A percentile compares a stretch with the other conserved stretches of the same genome.
Evolutionary conservation across 2,113 vertebrate species (phyloP).

Genomic region (Larimichthys crocea): DNA sequence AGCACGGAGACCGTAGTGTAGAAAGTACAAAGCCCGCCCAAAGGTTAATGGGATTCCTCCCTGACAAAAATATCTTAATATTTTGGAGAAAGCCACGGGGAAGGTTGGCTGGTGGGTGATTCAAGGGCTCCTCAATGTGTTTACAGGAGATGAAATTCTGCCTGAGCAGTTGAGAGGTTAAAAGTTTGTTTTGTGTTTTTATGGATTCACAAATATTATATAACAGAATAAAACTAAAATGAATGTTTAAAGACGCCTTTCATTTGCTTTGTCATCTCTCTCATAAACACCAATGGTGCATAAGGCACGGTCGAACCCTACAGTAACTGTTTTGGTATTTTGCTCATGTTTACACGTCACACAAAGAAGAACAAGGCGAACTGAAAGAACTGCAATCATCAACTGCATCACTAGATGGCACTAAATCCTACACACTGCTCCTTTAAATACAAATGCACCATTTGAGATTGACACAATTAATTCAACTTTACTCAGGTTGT

Average conservation of each 20-base stretch:
- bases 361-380: no score
- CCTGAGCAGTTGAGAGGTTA: neutral
- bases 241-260: neutral
- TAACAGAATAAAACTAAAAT: neutral
- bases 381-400: no score
- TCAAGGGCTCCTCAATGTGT: neutral
- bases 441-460: no score
- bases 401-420: no score
- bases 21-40: slow-evolving; percentile 50
- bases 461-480: no score
- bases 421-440: no score
- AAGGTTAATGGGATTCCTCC: slow-evolving; percentile 72
- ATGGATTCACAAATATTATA: neutral
- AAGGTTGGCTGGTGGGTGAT: neutral
- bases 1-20: slow-evolving; percentile 12
- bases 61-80: neutral
- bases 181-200: neutral
- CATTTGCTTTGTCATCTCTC: no score
- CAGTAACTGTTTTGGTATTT: no score
- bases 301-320: no score
- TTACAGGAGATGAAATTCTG: slow-evolving; percentile 15
- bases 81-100: slow-evolving; percentile 8
- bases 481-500: no score
- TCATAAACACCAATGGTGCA: no score
- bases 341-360: no score